Base-by-base conservation (phyloP, 2,888 invertebrate genomes). In the Scelioninae gen. 1 region DNA sequence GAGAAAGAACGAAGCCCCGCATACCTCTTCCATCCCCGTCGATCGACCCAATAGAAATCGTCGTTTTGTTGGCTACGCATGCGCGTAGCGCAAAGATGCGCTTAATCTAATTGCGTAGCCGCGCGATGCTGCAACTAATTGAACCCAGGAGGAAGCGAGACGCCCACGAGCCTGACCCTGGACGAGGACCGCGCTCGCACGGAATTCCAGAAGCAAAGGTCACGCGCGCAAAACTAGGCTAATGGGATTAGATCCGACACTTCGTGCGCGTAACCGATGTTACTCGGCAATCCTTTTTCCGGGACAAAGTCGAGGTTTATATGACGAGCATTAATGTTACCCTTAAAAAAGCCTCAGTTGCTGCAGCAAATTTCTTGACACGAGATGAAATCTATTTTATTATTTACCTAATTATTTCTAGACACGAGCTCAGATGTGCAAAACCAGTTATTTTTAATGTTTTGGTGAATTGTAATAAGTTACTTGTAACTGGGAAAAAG, bases 201-300 rank as follows among this genome's bases (percentile, higher is more conserved):
- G 79, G 83, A 79, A 79, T 76, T 79, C 75, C 83, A 83, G 83
- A 76, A 83, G 79, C 83, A 83, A 79, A 79, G 79, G 83, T 76
- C 66, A 76, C 47, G 55, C 40, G 45, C 62, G 72, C 29, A 56
- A 43, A 83, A 68, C 79, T 80, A 80, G 79, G 83, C 79, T 76
- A 83, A 83, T 79, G 74, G 82, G 68, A 74, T 82, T 75, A 77
- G 66, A 66, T 47, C 47, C 72, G 58, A 66, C 65, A 58, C 63
- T 58, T 60, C 76, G 71, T 43, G 75, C 49, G 10, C 71, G 68
- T 43, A 38, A 40, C 58, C 58, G 51, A 40, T 43, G 55, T n/a
- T 31, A 3, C 4, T n/a, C 31, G 49, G 9, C 8, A 38, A 38
- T 56, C 2, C 15, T 5, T n/a, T n/a, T n/a, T n/a, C n/a, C n/a